phyloP scores from a whole-genome alignment of 2,888 invertebrate species.

The Didymodactylos carnosus region DNA sequence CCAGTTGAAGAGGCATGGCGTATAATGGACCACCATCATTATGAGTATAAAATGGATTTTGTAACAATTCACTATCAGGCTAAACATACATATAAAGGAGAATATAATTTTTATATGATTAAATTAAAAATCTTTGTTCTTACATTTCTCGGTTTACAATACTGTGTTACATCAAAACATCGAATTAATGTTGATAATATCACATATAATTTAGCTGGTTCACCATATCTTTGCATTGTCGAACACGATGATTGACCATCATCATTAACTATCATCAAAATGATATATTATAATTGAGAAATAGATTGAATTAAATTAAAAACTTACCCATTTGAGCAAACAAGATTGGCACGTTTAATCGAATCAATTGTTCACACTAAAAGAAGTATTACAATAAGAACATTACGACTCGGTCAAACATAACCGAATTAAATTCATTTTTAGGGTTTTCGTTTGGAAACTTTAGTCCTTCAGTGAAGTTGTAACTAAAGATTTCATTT shows the following conservation, averaged over 20 bases:
- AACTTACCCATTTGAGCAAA: slow-evolving; percentile 5
- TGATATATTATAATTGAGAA: no score
- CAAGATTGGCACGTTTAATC: slow-evolving; percentile 8
- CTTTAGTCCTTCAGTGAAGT: no score
- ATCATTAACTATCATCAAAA: no score
- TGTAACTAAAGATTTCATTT: no score
- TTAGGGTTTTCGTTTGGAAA: no score
- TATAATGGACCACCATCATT: not conserved
- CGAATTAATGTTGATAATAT: slow-evolving; percentile 68
- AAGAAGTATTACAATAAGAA: no score
- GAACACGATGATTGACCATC: not conserved
- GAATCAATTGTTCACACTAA: slow-evolving; percentile 4
- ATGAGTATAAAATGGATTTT: not conserved
- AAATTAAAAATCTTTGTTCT: not conserved
- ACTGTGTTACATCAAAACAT: slow-evolving; percentile 60
- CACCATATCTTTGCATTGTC: slow-evolving; percentile 54
- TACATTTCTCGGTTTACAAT: not conserved
- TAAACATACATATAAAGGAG: not conserved
- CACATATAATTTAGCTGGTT: slow-evolving; percentile 76
- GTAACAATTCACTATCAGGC: not conserved
- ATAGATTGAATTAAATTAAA: no score
- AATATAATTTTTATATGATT: not conserved
- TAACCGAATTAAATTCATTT: not conserved
- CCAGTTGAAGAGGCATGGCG: not conserved
- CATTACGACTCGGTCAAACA: no score